Evolutionary conservation across 2,888 invertebrate genomes (phyloP), one percentile per base, ranked within the genome.

Genomic region (Eupeodes latifasciatus): DNA sequence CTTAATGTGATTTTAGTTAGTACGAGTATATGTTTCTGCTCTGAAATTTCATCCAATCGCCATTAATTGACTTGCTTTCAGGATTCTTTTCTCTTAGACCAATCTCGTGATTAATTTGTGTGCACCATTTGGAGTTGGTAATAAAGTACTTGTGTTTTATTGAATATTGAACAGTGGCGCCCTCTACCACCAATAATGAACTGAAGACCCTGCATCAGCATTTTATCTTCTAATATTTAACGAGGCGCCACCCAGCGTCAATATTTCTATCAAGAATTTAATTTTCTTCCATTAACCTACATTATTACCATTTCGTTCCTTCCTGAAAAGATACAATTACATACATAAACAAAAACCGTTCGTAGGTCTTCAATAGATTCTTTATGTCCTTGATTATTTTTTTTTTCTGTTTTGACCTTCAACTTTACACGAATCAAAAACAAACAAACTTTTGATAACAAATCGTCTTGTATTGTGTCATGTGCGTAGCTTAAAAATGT

Each of bases 261-360:
- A 16, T 14, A 5, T 14, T 2, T 5, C 7, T 61, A 72, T 12
- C 71, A 55, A 47, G 11, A n/a, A 53, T 9, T 34, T 1, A 53
- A 34, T 10, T 53, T 9, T 53, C 11, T 12, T 72, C 61, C n/a
- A 64, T 47, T 75, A 74, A 10, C 51, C 76, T 34, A 66, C n/a
- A 74, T 74, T 44, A 16, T 1, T 11, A 1, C 40, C 40, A 9
- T 40, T 11, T 40, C 6, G 40, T 40, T 14, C 53, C 53, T 81
- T 81, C 76, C 67, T 67, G 2, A 53, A 62, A 69, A 75, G 67
- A 81, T 76, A 69, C 27, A n/a, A 27, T n/a, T 27, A 59, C 19
- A 47, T 47, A n/a, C 40, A 7, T 49, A 51, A 27, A 44, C 9
- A 9, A 10, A 10, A 11, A 47, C 34, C 19, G 44, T 47, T 44